Conservation (phyloP, 64 coral and sea anemone species). For the Pocillopora damicornis region DNA sequence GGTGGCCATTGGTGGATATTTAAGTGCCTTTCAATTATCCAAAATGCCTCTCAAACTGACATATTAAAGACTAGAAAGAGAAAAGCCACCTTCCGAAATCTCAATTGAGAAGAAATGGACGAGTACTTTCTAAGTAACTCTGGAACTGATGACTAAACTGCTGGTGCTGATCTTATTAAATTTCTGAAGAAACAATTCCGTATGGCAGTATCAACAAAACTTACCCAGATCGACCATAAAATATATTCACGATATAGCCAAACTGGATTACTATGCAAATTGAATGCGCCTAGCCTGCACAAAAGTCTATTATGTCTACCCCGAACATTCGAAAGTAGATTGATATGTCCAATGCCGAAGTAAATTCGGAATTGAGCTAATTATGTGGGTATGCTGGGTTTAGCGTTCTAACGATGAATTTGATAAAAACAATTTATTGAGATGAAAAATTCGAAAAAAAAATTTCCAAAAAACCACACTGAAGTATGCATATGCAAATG, state of each 20-base stretch:
- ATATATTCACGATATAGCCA: conserved; percentile 5
- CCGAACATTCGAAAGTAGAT: neutral
- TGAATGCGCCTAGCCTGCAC: neutral
- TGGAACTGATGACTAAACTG: conserved; percentile 19
- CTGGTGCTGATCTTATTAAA: conserved; percentile 16
- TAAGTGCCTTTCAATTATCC: neutral
- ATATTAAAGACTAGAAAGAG: conserved; percentile 3
- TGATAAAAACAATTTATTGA: conserved; percentile 5
- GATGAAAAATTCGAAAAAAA: neutral
- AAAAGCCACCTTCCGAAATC: conserved; percentile 6
- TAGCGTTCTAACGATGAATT: neutral
- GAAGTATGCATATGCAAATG: conserved; percentile 6
- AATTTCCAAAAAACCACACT: conserved; percentile 6
- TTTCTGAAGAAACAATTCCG: neutral
- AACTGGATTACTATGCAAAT: conserved; percentile 19
- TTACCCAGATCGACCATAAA: conserved; percentile 11
- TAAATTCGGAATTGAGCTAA: neutral
- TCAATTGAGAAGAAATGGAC: conserved; percentile 19
- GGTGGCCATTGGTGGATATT: neutral
- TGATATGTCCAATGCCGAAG: neutral
- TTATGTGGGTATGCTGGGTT: neutral
- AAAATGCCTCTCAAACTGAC: neutral
- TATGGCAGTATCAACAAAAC: conserved; percentile 22
- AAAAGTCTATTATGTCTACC: conserved; percentile 9
- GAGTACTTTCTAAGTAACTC: neutral